Evolutionary conservation across 2,113 vertebrate species (phyloP).

Genomic region (Rattus rattus): DNA sequence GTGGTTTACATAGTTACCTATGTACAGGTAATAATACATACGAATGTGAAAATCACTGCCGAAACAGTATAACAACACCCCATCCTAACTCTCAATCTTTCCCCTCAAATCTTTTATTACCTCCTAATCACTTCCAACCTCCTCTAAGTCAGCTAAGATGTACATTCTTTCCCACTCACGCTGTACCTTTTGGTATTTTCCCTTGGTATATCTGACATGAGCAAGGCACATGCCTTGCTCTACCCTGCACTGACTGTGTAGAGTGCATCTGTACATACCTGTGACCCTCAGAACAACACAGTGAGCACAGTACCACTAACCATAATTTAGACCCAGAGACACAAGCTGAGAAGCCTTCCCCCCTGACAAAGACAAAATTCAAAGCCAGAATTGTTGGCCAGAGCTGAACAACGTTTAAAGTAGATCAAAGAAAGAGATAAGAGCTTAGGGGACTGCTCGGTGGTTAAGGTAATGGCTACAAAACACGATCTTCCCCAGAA

Average conservation of each 20-base stretch:
- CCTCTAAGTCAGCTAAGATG: background rate
- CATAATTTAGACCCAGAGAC: background rate
- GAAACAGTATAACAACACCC: background rate
- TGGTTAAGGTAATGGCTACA: background rate
- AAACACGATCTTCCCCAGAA: background rate
- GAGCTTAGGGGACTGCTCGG: background rate
- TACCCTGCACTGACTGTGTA: background rate
- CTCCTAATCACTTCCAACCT: conserved; percentile 25
- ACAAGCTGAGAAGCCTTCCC: background rate
- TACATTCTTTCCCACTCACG: background rate
- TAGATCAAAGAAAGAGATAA: background rate
- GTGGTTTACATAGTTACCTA: conserved; percentile 60
- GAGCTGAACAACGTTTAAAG: background rate
- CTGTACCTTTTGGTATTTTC: background rate
- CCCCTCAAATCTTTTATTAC: background rate
- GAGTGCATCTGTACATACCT: background rate
- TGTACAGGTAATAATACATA: background rate
- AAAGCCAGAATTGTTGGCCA: background rate
- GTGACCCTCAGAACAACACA: conserved; percentile 56
- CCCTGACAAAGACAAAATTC: background rate
- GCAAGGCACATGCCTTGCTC: background rate
- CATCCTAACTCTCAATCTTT: background rate
- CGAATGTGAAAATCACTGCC: conserved; percentile 46
- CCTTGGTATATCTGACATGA: background rate
- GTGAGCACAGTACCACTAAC: conserved; percentile 49